These are phyloP conservation scores for Anastatus disparis DNA, from an alignment of 1,140 invertebrate genomes.

Conservation along the genomic window DNA sequence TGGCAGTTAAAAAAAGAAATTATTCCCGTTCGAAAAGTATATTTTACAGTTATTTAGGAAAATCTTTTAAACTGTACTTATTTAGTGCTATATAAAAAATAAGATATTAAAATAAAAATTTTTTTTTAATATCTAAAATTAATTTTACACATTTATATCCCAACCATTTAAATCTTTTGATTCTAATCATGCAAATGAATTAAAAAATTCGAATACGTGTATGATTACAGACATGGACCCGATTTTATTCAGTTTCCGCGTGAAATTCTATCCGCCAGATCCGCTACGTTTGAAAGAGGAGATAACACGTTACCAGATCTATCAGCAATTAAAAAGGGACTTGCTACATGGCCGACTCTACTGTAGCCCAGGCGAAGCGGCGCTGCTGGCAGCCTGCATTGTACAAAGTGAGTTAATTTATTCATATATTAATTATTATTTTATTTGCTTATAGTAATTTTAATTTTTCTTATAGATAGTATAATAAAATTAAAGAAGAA, in stretches of 20 bases:
- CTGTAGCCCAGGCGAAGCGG: constrained; percentile 88
- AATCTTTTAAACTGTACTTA: too few species aligned
- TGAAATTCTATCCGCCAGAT: constrained; percentile 95
- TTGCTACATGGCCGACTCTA: constrained; percentile 93
- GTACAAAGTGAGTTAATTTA: constrained; percentile 90
- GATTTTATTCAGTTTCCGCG: constrained; percentile 90
- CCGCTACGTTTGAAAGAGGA: constrained; percentile 86
- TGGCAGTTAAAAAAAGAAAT: too few species aligned
- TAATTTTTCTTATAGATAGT: too few species aligned
- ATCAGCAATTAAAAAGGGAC: constrained; percentile 94
- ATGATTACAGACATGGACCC: constrained; percentile 79
- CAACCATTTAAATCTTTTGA: too few species aligned
- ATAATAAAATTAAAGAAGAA: too few species aligned
- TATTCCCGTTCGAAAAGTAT: too few species aligned
- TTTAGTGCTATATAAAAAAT: too few species aligned
- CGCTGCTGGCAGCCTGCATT: constrained; percentile 90
- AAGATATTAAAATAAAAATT: too few species aligned
- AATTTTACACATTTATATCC: too few species aligned
- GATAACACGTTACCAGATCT: constrained; percentile 90
- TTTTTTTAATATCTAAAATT: too few species aligned
- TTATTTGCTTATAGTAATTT: too few species aligned
- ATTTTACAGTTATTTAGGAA: too few species aligned
- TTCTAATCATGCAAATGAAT: not conserved
- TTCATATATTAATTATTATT: constrained; percentile 20
- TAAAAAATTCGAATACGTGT: not conserved